Percentiles rank a stretch among this genome's conserved stretches.
Evolutionary conservation across 2,888 invertebrate species (phyloP).

Genomic region (Platycnemis pennipes): DNA sequence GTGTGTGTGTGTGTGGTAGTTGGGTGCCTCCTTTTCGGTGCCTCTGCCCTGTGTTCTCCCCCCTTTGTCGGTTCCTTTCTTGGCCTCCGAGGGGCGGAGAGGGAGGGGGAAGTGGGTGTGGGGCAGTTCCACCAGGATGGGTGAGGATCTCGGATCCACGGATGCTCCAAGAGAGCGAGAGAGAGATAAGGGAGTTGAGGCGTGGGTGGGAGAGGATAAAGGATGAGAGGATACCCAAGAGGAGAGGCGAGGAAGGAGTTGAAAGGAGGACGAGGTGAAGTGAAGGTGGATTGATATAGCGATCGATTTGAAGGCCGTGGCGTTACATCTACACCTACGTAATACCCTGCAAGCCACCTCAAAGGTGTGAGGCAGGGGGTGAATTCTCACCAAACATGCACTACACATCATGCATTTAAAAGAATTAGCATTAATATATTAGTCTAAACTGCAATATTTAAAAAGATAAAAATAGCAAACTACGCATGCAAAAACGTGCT

Average conservation of each 20-base stretch:
- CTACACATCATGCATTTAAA: no score
- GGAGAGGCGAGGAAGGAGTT: neutral
- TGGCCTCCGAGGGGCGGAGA: neutral
- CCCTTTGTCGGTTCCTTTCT: slow-evolving; percentile 55
- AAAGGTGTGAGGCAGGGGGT: no score
- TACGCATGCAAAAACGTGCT: no score
- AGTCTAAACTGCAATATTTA: no score
- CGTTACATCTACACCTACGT: no score
- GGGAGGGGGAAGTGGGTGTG: neutral
- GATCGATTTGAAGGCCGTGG: no score
- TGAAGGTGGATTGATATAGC: no score
- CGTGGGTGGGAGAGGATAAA: neutral
- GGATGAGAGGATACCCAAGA: neutral
- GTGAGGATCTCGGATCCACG: neutral
- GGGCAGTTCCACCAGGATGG: neutral
- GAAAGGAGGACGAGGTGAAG: no score
- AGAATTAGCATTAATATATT: no score
- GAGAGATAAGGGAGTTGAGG: neutral
- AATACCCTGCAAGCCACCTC: no score
- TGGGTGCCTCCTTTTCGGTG: neutral
- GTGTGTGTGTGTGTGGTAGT: neutral
- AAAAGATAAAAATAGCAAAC: no score
- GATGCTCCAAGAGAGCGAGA: neutral
- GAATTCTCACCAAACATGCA: no score
- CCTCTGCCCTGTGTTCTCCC: neutral